phyloP scores from a whole-genome alignment of 2,113 vertebrate species.

The Shinisaurus crocodilurus region DNA sequence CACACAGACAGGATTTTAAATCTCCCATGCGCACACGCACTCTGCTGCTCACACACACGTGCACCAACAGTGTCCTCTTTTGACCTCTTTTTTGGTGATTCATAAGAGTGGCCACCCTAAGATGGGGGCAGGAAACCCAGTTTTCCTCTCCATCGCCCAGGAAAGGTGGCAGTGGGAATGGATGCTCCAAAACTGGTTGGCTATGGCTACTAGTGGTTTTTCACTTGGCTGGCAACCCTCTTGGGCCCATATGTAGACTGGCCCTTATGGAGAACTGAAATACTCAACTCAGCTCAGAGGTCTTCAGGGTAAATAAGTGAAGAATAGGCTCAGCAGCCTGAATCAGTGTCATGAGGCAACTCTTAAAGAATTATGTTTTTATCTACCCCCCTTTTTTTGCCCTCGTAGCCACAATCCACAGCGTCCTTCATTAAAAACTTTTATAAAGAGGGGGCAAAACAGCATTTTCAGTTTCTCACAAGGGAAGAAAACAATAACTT shows the following conservation, averaged over 20 bases:
- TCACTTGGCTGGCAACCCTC: neutral
- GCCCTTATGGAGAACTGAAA: neutral
- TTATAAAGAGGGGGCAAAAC: conserved; percentile 4
- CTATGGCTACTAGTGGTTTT: neutral
- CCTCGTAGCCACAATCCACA: neutral
- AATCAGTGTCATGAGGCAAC: neutral
- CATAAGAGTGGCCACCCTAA: neutral
- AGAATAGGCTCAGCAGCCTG: neutral
- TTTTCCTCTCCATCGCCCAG: neutral
- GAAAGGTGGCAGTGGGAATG: neutral
- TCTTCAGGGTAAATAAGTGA: neutral
- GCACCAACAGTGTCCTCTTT: no score
- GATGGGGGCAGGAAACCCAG: no score
- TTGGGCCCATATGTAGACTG: neutral
- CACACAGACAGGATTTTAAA: no score
- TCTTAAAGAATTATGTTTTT: neutral
- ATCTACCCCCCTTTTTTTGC: neutral
- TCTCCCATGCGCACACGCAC: no score
- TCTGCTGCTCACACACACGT: no score
- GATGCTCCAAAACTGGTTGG: neutral
- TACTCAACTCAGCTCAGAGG: neutral
- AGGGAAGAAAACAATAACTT: conserved; percentile 60
- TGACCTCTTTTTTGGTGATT: no score
- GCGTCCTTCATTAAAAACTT: conserved; percentile 11
- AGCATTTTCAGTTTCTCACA: conserved; percentile 15